phyloP scores from a whole-genome alignment of 1,140 invertebrate species.

The Colletes latitarsis region DNA sequence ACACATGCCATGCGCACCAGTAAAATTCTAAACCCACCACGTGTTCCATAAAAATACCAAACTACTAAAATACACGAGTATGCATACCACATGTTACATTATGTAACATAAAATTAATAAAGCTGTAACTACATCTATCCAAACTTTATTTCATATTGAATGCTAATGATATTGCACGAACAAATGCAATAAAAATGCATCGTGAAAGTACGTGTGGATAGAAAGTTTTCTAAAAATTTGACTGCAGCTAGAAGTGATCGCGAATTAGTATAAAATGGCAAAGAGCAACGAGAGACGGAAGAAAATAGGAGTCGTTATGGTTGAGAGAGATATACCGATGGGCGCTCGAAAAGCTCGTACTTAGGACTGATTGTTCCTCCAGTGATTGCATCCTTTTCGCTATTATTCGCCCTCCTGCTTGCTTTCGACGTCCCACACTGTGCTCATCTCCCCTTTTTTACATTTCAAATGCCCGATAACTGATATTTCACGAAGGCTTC shows the following conservation, averaged over 20 bases:
- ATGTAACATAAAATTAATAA: no score
- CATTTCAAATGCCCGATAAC: slow-evolving; percentile 26
- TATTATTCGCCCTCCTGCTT: not conserved
- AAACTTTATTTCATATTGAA: no score
- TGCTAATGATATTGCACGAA: no score
- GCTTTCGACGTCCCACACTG: not conserved
- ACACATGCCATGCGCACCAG: no score
- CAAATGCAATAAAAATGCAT: no score
- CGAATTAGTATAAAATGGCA: slow-evolving; percentile 12
- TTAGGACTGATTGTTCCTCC: slow-evolving; percentile 36
- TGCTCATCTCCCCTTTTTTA: not conserved
- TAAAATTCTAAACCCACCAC: no score
- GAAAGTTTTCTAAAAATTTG: no score
- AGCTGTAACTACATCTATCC: no score
- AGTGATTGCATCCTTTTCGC: slow-evolving; percentile 11
- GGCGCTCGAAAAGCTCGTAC: slow-evolving; percentile 19
- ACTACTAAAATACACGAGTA: no score
- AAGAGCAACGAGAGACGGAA: slow-evolving; percentile 15
- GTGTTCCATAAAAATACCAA: no score
- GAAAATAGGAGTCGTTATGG: slow-evolving; percentile 32
- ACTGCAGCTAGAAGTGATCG: not conserved
- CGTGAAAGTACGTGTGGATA: no score
- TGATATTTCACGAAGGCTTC: slow-evolving; percentile 27
- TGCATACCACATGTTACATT: no score
- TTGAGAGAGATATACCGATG: slow-evolving; percentile 13